phyloP scores from a whole-genome alignment of 1,140 invertebrate genomes.

The Maconellicoccus hirsutus region DNA sequence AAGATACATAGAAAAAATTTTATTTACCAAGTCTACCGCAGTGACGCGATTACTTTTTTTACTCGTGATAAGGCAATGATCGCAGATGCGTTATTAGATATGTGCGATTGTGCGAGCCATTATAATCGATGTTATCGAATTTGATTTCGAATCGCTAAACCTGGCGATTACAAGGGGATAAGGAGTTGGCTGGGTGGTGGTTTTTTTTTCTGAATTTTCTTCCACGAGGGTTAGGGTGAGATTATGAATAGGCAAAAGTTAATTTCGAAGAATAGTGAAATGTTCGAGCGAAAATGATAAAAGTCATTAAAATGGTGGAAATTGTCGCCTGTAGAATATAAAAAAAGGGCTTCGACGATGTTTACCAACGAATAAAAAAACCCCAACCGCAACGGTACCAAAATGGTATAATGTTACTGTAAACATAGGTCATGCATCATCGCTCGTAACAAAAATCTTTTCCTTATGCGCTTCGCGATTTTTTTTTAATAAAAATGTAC shows the following conservation, averaged over 20 bases:
- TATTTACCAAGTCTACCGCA: conserved; percentile 22
- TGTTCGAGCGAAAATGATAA: not conserved
- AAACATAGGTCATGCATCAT: not conserved
- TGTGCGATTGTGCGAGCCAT: not conserved
- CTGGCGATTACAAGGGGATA: not conserved
- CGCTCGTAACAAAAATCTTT: not conserved
- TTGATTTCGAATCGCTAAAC: not conserved
- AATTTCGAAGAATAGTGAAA: not conserved
- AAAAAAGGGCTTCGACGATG: not conserved
- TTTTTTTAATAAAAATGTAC: too few species aligned
- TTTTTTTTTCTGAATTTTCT: not conserved
- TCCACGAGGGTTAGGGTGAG: not conserved
- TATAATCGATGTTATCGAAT: conserved; percentile 15
- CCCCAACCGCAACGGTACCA: not conserved
- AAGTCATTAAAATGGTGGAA: not conserved
- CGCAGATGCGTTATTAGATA: conserved; percentile 12
- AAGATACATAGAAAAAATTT: conserved; percentile 7
- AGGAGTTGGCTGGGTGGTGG: not conserved
- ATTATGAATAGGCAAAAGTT: not conserved
- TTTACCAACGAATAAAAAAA: not conserved
- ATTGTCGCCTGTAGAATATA: not conserved
- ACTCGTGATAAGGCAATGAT: not conserved
- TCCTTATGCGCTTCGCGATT: not conserved
- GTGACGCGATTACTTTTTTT: conserved; percentile 18
- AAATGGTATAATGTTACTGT: not conserved